These are phyloP conservation scores for Cancer borealis DNA, from an alignment of 2,888 invertebrate genomes.

Conservation along the genomic window DNA sequence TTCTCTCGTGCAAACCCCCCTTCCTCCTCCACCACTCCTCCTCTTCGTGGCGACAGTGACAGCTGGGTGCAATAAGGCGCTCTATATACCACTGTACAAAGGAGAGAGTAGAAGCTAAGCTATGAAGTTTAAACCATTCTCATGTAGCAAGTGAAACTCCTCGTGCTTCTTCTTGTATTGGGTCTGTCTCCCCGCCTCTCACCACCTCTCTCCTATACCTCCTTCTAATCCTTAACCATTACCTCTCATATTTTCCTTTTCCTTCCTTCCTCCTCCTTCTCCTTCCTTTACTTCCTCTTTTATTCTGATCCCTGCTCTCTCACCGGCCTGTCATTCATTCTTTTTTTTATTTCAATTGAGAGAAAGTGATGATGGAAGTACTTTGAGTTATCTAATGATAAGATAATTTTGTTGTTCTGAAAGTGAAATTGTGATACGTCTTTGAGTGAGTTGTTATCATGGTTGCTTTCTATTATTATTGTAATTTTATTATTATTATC, in stretches of 20 bases:
- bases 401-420: neutral
- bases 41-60: constrained; percentile 14
- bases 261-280: neutral
- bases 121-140: neutral
- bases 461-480: neutral
- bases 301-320: neutral
- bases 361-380: neutral
- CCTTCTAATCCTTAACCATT: neutral
- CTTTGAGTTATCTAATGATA: neutral
- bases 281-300: neutral
- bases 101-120: neutral
- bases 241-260: neutral
- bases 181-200: neutral
- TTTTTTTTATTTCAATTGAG: neutral
- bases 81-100: neutral
- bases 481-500: neutral
- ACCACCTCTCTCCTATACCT: neutral
- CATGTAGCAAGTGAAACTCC: neutral
- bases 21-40: neutral
- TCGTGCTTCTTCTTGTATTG: neutral
- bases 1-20: neutral
- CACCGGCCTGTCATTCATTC: neutral
- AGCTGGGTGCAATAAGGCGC: constrained; percentile 17
- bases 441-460: neutral
- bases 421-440: neutral